These are phyloP conservation scores for Lipotes vexillifer DNA, from an alignment of 2,113 vertebrate species.

Conservation along the genomic window DNA sequence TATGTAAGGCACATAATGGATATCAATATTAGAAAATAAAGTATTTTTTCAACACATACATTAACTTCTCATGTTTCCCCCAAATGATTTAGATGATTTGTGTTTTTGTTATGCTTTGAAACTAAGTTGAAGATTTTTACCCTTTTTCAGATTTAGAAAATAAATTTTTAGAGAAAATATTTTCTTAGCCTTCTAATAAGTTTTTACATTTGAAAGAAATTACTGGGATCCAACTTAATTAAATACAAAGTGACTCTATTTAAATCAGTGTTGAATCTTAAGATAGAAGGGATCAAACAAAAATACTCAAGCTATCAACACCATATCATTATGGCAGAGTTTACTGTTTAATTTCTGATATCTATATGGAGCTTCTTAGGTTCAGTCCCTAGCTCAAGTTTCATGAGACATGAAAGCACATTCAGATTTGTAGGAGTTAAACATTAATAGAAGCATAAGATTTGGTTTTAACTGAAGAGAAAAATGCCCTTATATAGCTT, in stretches of 20 bases:
- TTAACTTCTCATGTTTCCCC: background rate
- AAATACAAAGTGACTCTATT: background rate
- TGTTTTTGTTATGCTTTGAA: background rate
- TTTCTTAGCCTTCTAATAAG: background rate
- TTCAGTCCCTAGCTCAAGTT: background rate
- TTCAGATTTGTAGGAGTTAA: background rate
- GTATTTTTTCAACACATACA: background rate
- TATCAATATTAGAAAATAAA: conserved; percentile 18
- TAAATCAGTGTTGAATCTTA: background rate
- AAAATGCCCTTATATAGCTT: background rate
- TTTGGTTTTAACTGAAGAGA: background rate
- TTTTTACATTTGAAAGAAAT: conserved; percentile 5
- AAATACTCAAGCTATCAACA: background rate
- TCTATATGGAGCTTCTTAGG: background rate
- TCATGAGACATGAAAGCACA: background rate
- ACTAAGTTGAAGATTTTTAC: background rate
- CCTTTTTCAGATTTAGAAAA: background rate
- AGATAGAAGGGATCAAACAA: background rate
- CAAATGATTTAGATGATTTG: background rate
- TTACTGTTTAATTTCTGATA: background rate
- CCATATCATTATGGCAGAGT: background rate
- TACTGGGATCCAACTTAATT: background rate
- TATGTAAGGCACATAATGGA: background rate
- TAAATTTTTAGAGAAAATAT: background rate
- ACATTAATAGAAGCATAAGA: background rate